These are phyloP conservation scores for Drosophila ironensis DNA, from an alignment of 1,140 invertebrate species.

Conservation along the genomic window DNA sequence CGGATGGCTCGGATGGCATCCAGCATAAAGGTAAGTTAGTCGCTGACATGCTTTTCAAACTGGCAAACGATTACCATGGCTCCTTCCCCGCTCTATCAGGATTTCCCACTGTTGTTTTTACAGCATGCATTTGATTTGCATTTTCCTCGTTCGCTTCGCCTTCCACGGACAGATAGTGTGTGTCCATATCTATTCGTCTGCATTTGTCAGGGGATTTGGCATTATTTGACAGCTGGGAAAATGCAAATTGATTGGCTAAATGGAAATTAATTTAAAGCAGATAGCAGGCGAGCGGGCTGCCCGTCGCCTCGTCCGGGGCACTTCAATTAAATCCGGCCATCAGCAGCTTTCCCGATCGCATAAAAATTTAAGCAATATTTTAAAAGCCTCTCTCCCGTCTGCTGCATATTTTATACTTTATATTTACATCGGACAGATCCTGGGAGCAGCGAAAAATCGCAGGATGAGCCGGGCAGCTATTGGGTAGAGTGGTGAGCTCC, in stretches of 20 bases:
- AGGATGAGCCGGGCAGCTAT: not conserved
- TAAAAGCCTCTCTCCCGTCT: conserved; percentile 52
- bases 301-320: not conserved
- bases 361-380: conserved; percentile 67
- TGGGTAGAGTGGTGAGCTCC: conserved; percentile 12
- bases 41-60: conserved; percentile 73
- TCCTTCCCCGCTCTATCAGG: conserved; percentile 11
- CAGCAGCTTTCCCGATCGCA: not conserved
- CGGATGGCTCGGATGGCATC: conserved; percentile 1
- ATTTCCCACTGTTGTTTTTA: conserved; percentile 30
- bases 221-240: conserved; percentile 19
- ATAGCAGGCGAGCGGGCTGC: not conserved
- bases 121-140: conserved; percentile 39
- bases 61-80: conserved; percentile 62
- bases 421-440: conserved; percentile 49
- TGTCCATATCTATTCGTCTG: conserved; percentile 11
- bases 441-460: not conserved
- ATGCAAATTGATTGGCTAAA: conserved; percentile 31
- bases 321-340: conserved; percentile 47
- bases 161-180: not conserved
- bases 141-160: not conserved
- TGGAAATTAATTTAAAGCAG: conserved; percentile 26
- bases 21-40: conserved; percentile 68
- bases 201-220: conserved; percentile 26
- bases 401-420: conserved; percentile 62